Conservation (phyloP, 2,113 vertebrate species). For the Dasypus novemcinctus region DNA sequence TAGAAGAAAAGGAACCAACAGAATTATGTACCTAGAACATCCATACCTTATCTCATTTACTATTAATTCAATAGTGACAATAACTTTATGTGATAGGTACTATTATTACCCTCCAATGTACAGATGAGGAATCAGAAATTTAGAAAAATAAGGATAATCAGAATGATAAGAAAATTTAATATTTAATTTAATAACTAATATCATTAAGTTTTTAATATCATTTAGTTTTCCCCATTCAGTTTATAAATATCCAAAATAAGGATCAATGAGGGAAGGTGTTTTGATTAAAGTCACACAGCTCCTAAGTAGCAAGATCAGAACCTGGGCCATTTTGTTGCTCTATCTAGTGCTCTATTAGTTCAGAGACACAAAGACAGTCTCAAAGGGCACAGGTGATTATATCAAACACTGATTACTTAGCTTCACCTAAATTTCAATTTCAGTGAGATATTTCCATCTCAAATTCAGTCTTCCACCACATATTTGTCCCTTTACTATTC, state of each 20-base stretch:
- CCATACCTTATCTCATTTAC: not conserved
- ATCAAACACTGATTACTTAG: no score
- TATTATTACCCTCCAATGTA: not conserved
- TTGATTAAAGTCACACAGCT: not conserved
- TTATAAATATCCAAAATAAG: slow-evolving; percentile 1
- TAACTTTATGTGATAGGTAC: not conserved
- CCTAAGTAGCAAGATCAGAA: not conserved
- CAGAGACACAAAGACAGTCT: no score
- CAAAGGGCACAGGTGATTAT: no score
- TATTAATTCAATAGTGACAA: not conserved
- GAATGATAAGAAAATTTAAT: not conserved
- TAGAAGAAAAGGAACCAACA: not conserved
- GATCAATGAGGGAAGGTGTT: not conserved
- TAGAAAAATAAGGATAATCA: not conserved
- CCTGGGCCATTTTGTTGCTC: not conserved
- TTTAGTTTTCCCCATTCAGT: slow-evolving; percentile 3
- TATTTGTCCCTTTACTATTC: not conserved
- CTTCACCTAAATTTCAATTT: no score
- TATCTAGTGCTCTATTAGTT: not conserved
- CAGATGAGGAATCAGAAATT: not conserved
- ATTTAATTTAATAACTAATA: no score
- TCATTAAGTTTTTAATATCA: not conserved
- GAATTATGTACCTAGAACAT: not conserved
- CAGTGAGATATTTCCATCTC: no score
- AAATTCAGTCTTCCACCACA: not conserved